Base-by-base conservation (phyloP, 2,113 vertebrate genomes). In the Chaetura pelagica region DNA sequence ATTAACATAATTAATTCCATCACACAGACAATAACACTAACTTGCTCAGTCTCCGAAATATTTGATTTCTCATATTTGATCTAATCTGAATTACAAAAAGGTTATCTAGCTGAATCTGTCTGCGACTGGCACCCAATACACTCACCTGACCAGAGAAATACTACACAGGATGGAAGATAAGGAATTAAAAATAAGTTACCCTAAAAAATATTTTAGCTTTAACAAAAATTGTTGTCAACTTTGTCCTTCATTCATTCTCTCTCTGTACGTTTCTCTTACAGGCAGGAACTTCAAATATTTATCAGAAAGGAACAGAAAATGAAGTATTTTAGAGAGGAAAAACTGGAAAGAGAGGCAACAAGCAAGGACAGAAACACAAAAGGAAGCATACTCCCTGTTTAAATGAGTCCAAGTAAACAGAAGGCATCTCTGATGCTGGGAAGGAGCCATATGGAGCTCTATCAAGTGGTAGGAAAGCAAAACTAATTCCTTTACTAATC, bases 231-330 rank as follows among this genome's bases (percentile, higher is more conserved):
- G 15, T 15, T 3, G 1, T 29, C 54, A 83, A 20, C 4, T 64
- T 52, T 2, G 0, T 21, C 71, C 26, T 44, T 61, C 46, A 51
- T 57, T 87, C 55, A 63, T n/a, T 67, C 34, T 32, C 51, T 64
- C 66, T 67, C 54, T 72, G 9, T 19, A 30, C 0, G 1, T 44
- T 87, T 68, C 38, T 82, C 52, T 75, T 57, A 48, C 4, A 10
- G 22, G 8, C 12, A 72, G 26, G 12, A 18, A 48, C 26, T 15
- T 86, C 35, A 84, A 49, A 0, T 2, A 0, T 12, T 34, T 9
- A 34, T 3, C 44, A 16, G 52, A 86, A 78, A 84, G 32, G 30
- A 87, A 84, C 1, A 49, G 18, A 82, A 84, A 44, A 29, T 1
- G 12, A 79, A 88, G n/a, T 34, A 68, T 46, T 85, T 79, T 63